Percentiles rank a stretch among this genome's conserved stretches.
Evolutionary conservation across 2,113 vertebrate species (phyloP).

Genomic region (Oreochromis niloticus): DNA sequence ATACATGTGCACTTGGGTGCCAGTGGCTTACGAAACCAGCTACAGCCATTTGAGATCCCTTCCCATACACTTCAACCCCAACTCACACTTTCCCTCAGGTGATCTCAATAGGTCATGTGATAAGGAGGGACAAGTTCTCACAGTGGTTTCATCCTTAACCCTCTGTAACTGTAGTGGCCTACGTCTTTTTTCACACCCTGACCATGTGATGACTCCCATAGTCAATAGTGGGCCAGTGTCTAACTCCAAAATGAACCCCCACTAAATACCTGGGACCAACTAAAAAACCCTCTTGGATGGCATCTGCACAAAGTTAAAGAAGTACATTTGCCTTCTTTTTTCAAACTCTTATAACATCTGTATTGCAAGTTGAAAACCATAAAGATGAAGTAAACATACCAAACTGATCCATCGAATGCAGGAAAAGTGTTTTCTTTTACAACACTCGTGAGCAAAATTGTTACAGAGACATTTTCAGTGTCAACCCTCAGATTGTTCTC

Average conservation of each 20-base stretch:
- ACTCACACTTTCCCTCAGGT: not conserved
- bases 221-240: fast-evolving
- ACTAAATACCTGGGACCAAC: not conserved
- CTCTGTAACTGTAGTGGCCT: not conserved
- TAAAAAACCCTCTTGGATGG: not conserved
- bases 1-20: not conserved
- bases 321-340: not conserved
- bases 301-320: not conserved
- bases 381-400: not conserved
- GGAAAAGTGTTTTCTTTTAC: not conserved
- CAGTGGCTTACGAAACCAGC: fast-evolving
- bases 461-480: not conserved
- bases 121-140: not conserved
- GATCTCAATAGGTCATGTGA: not conserved
- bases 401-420: not conserved
- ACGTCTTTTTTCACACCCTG: not conserved
- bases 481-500: not conserved
- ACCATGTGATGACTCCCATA: not conserved
- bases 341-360: not conserved
- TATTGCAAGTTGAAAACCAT: not conserved
- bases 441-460: not conserved
- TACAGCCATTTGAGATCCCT: not conserved
- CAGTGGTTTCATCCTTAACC: not conserved
- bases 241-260: not conserved
- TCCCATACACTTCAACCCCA: not conserved